These are phyloP conservation scores for Chrysomallon squamiferum DNA, from an alignment of 1,140 invertebrate genomes.

Conservation along the genomic window DNA sequence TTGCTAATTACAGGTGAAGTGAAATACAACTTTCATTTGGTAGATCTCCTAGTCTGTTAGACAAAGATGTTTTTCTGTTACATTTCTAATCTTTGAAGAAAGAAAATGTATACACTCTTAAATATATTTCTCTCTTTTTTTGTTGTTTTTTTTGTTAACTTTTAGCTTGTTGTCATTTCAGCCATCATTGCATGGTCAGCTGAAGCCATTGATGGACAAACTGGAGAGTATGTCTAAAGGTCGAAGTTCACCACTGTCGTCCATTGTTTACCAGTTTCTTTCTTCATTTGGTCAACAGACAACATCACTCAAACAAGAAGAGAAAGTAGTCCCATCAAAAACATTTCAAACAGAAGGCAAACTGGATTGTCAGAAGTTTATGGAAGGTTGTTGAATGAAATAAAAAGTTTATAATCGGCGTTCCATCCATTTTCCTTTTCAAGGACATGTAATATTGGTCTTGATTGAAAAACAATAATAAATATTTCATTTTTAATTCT, in stretches of 20 bases:
- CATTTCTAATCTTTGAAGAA: background rate
- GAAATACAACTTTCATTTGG: too few relatives aligned
- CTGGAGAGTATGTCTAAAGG: background rate
- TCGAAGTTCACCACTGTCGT: background rate
- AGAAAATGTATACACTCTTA: background rate
- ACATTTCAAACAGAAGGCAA: slow-evolving; percentile 10
- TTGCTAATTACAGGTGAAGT: too few relatives aligned
- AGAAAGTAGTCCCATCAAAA: slow-evolving; percentile 3
- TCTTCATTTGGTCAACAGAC: background rate
- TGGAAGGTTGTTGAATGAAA: slow-evolving; percentile 1
- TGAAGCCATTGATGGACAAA: slow-evolving; percentile 11
- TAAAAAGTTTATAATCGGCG: too few relatives aligned
- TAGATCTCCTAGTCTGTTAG: too few relatives aligned
- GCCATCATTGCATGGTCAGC: background rate
- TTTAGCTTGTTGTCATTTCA: background rate
- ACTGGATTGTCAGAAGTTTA: slow-evolving; percentile 7
- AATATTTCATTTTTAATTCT: too few relatives aligned
- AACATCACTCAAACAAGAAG: background rate
- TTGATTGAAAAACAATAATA: too few relatives aligned
- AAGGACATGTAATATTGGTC: too few relatives aligned
- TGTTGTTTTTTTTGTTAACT: too few relatives aligned
- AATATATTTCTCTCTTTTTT: too few relatives aligned
- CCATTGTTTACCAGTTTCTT: slow-evolving; percentile 7
- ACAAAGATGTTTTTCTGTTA: background rate
- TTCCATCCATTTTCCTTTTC: too few relatives aligned